A percentile compares a stretch with the other conserved stretches of the same genome.
Evolutionary conservation across 2,888 invertebrate genomes (phyloP).

Genomic region (Elegia similella): DNA sequence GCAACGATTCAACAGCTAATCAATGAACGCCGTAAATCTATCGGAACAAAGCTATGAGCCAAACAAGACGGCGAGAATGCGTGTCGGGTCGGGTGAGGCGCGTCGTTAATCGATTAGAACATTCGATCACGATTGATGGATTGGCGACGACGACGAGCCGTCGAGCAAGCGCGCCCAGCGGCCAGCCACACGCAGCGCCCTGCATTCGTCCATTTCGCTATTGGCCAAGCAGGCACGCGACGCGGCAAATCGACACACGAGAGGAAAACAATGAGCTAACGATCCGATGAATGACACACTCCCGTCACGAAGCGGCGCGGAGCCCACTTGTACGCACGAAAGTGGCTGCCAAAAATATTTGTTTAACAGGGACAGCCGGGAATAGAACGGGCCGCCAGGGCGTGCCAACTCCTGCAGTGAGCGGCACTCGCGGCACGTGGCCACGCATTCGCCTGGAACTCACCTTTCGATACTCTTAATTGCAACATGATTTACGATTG

Average conservation of each 20-base stretch:
- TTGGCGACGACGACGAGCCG: slow-evolving; percentile 70
- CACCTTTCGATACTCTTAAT: slow-evolving; percentile 22
- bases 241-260: slow-evolving; percentile 68
- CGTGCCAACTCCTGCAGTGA: slow-evolving; percentile 70
- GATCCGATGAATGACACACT: slow-evolving; percentile 78
- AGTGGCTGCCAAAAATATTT: slow-evolving; percentile 77
- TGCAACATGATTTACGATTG: slow-evolving; percentile 6
- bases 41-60: slow-evolving; percentile 43
- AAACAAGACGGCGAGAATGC: slow-evolving; percentile 52
- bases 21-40: slow-evolving; percentile 27
- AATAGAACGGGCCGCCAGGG: slow-evolving; percentile 66
- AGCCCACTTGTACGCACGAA: slow-evolving; percentile 65
- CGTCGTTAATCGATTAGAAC: slow-evolving; percentile 67
- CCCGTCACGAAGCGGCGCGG: slow-evolving; percentile 52
- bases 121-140: slow-evolving; percentile 73
- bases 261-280: slow-evolving; percentile 73
- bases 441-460: slow-evolving; percentile 47
- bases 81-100: slow-evolving; percentile 48
- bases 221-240: slow-evolving; percentile 60
- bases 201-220: slow-evolving; percentile 61
- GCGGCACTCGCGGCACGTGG: slow-evolving; percentile 60
- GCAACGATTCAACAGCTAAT: slow-evolving; percentile 4
- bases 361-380: slow-evolving; percentile 66
- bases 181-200: slow-evolving; percentile 52
- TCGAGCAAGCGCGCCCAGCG: slow-evolving; percentile 48